Percentiles rank a stretch among this genome's conserved stretches.
Evolutionary conservation across 2,797 vertebrate species (phyloP).

Genomic region (Silurus aristotelis): DNA sequence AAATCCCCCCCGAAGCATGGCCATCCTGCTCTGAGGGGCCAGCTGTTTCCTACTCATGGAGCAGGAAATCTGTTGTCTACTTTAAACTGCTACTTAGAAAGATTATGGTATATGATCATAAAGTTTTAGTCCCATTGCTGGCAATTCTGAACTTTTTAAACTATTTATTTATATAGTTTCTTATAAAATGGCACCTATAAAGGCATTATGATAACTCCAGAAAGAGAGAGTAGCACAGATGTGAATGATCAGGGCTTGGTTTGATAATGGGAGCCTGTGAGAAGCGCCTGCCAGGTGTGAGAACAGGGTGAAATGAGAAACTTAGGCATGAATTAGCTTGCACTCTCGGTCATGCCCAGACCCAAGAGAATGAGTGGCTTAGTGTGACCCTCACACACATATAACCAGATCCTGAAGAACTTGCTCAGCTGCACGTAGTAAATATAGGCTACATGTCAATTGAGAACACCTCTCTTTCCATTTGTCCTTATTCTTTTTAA

Average conservation of each 20-base stretch:
- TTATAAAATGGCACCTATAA: background rate
- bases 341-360: constrained; percentile 4
- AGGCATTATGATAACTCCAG: background rate
- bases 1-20: constrained; percentile 46
- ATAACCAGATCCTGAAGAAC: constrained; percentile 36
- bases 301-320: constrained; percentile 21
- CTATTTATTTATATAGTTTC: background rate
- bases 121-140: background rate
- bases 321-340: constrained; percentile 35
- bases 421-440: constrained; percentile 34
- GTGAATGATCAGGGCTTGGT: background rate
- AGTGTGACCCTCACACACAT: background rate
- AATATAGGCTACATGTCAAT: constrained; percentile 4
- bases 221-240: background rate
- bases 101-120: background rate
- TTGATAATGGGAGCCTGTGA: background rate
- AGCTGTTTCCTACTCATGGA: constrained; percentile 56
- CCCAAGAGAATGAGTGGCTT: constrained; percentile 16
- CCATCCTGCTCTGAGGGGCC: constrained; percentile 37
- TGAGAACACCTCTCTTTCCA: constrained; percentile 5
- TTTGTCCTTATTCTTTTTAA: constrained; percentile 12
- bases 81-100: constrained; percentile 32
- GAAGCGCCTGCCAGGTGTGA: background rate
- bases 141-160: background rate
- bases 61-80: constrained; percentile 41